A percentile compares a stretch with the other conserved stretches of the same genome.
Conservation (phyloP, 2,888 invertebrate species). For the Euplagia quadripunctaria region DNA sequence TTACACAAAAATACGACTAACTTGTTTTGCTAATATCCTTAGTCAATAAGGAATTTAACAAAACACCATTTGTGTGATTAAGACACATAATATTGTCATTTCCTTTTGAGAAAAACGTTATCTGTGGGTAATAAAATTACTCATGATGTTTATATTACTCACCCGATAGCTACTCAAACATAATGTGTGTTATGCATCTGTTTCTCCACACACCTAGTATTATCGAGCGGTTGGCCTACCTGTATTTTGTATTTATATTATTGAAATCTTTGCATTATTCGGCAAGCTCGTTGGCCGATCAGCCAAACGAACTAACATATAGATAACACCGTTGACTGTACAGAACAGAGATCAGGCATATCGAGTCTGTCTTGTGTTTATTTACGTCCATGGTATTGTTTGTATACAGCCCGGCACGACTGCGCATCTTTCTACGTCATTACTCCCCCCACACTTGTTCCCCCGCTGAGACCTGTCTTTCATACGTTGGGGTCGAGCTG, state of each 20-base stretch:
- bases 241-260: conserved; percentile 20
- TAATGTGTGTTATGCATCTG: background rate
- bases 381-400: conserved; percentile 87
- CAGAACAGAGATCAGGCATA: conserved; percentile 63
- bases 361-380: conserved; percentile 82
- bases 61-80: background rate
- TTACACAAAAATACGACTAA: background rate
- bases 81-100: background rate
- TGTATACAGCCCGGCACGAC: conserved; percentile 87
- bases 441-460: conserved; percentile 66
- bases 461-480: conserved; percentile 79
- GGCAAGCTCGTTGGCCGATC: conserved; percentile 58
- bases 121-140: background rate
- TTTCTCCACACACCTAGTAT: background rate
- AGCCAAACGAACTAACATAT: conserved; percentile 74
- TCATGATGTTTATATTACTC: background rate
- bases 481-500: conserved; percentile 78
- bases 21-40: background rate
- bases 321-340: conserved; percentile 78
- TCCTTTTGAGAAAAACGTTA: background rate
- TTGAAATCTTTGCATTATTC: conserved; percentile 39
- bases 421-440: conserved; percentile 86
- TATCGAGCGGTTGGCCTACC: conserved; percentile 25
- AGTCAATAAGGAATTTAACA: background rate
- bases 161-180: background rate